These are phyloP conservation scores for Standfussiana lucernea DNA, from an alignment of 2,888 invertebrate genomes.

Conservation along the genomic window DNA sequence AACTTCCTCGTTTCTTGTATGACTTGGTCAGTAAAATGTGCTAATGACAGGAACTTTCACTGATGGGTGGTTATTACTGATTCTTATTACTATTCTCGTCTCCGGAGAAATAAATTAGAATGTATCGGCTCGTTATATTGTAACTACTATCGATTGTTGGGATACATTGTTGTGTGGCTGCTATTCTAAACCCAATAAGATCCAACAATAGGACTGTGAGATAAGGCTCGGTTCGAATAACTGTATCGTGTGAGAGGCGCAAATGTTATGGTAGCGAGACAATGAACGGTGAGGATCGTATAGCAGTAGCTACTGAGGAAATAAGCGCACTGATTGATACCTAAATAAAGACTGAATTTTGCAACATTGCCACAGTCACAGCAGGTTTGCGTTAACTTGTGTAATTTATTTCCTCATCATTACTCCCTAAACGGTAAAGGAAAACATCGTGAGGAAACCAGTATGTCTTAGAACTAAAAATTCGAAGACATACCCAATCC, in stretches of 20 bases:
- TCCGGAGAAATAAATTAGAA: conserved; percentile 44
- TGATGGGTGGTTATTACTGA: conserved; percentile 34
- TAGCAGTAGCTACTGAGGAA: conserved; percentile 7
- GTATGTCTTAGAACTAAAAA: background rate
- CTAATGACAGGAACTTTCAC: conserved; percentile 38
- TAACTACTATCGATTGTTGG: conserved; percentile 37
- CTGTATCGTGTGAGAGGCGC: conserved; percentile 26
- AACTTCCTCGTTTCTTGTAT: conserved; percentile 19
- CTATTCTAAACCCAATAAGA: conserved; percentile 36
- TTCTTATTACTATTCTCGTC: conserved; percentile 17
- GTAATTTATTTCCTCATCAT: background rate
- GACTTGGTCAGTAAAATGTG: conserved; percentile 29
- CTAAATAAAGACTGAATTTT: background rate
- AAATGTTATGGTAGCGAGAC: conserved; percentile 28
- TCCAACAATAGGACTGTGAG: conserved; percentile 29
- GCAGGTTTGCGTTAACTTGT: background rate
- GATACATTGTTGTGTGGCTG: conserved; percentile 19
- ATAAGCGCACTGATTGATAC: background rate
- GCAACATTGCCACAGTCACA: background rate
- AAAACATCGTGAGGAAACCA: background rate
- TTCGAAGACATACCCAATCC: too few species aligned
- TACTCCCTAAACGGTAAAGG: background rate
- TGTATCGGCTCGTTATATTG: conserved; percentile 32
- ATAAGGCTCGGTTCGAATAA: conserved; percentile 27
- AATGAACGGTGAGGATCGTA: background rate